Percentiles rank a stretch among this genome's conserved stretches.
Evolutionary conservation across 2,113 vertebrate genomes (phyloP).

Genomic region (Aptenodytes forsteri): DNA sequence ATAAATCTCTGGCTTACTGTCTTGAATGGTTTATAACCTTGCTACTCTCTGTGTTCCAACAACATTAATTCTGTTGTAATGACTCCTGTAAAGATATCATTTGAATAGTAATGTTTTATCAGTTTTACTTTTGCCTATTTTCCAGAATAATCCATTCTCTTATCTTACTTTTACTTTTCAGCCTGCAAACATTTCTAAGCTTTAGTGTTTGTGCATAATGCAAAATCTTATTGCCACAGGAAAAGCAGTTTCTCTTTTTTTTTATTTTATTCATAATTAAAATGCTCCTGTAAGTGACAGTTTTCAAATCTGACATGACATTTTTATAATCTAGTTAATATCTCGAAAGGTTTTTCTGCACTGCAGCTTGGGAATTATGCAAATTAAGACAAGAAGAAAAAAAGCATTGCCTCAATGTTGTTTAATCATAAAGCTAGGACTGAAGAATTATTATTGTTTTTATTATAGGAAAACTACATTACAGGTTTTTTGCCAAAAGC

Average conservation of each 20-base stretch:
- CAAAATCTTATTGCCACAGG: neutral
- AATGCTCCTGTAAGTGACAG: conserved; percentile 56
- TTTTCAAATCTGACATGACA: conserved; percentile 63
- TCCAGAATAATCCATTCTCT: conserved; percentile 51
- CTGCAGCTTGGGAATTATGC: conserved; percentile 60
- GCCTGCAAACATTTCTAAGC: neutral
- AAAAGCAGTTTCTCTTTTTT: neutral
- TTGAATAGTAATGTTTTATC: conserved; percentile 45
- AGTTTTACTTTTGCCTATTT: neutral
- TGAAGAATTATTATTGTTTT: conserved; percentile 42
- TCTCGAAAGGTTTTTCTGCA: conserved; percentile 45
- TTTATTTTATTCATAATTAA: conserved; percentile 69
- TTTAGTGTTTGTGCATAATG: conserved; percentile 12
- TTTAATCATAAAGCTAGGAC: conserved; percentile 2
- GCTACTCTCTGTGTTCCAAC: neutral
- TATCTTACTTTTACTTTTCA: conserved; percentile 27
- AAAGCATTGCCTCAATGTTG: neutral
- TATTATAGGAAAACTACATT: neutral
- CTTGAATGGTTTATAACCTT: neutral
- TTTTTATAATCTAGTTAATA: conserved; percentile 68
- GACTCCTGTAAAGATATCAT: conserved; percentile 55
- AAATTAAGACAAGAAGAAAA: conserved; percentile 2
- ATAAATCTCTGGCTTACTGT: neutral
- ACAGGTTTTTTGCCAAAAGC: neutral
- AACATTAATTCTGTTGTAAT: conserved; percentile 51